A percentile compares a stretch with the other conserved stretches of the same genome.
phyloP scores from a whole-genome alignment of 2,797 vertebrate species.

The Anguilla pacifica region DNA sequence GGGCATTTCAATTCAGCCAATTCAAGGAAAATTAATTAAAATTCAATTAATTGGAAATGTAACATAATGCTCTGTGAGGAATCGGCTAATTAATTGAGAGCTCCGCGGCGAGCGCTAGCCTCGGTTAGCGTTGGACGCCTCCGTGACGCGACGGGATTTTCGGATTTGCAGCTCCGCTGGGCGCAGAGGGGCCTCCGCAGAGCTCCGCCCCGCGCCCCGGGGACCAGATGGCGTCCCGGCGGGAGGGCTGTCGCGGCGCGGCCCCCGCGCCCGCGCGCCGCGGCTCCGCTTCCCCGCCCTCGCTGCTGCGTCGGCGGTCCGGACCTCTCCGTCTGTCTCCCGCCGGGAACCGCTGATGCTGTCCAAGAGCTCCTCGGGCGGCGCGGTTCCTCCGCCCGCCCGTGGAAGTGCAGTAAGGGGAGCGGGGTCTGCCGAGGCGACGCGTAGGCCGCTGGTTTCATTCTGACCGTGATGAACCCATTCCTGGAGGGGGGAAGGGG shows the following conservation, averaged over 20 bases:
- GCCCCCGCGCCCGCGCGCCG: neutral
- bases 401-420: neutral
- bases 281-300: neutral
- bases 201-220: neutral
- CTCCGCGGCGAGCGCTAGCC: neutral
- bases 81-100: neutral
- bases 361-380: conserved; percentile 12
- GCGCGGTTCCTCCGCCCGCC: neutral
- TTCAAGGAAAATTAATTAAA: neutral
- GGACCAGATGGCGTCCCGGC: conserved; percentile 27
- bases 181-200: neutral
- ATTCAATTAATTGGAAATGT: neutral
- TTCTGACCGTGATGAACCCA: neutral
- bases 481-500: neutral
- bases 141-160: too few species aligned
- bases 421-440: neutral
- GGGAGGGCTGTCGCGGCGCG: neutral
- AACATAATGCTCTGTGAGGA: neutral
- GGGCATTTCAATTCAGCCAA: neutral
- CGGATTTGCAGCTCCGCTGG: neutral
- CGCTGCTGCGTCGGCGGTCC: conserved; percentile 27
- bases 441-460: too few species aligned
- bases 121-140: neutral
- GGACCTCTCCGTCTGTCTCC: neutral
- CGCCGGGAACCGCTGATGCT: neutral